Percentiles rank a stretch among this genome's conserved stretches.
These are phyloP conservation scores for Endomychus coccineus DNA, from an alignment of 2,888 invertebrate species.

Conservation along the genomic window DNA sequence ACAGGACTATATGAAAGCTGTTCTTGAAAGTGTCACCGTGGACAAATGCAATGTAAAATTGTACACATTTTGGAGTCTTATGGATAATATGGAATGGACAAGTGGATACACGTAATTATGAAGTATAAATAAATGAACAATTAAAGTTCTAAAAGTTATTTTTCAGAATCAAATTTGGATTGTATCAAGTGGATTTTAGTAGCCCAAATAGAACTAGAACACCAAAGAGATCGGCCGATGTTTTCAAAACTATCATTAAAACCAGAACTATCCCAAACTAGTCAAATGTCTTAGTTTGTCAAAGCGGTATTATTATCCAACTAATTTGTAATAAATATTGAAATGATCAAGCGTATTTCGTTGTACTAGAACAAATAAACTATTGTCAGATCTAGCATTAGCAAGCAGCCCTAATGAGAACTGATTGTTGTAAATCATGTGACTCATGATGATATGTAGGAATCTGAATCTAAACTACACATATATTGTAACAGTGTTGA, in stretches of 20 bases:
- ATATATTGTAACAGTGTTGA: too few relatives aligned
- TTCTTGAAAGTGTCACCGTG: slow-evolving; percentile 46
- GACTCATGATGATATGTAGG: too few relatives aligned
- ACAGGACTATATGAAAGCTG: slow-evolving; percentile 43
- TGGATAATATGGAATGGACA: slow-evolving; percentile 79
- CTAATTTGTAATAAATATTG: too few relatives aligned
- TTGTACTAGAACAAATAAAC: too few relatives aligned
- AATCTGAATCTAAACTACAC: too few relatives aligned
- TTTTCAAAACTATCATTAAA: slow-evolving; percentile 49
- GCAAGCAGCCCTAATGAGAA: too few relatives aligned
- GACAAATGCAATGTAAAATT: slow-evolving; percentile 56
- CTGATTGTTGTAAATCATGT: too few relatives aligned
- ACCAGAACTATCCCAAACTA: slow-evolving; percentile 28
- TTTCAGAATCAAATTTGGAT: slow-evolving; percentile 59
- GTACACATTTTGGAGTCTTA: slow-evolving; percentile 70
- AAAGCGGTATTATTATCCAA: too few relatives aligned
- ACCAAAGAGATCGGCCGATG: slow-evolving; percentile 54
- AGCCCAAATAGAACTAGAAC: slow-evolving; percentile 52
- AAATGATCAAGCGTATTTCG: too few relatives aligned
- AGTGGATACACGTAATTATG: slow-evolving; percentile 66
- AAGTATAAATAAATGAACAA: slow-evolving; percentile 35
- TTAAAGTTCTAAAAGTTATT: slow-evolving; percentile 15
- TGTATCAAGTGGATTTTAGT: slow-evolving; percentile 60
- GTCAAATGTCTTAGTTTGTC: too few relatives aligned
- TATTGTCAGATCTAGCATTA: too few relatives aligned